phyloP scores from a whole-genome alignment of 2,113 vertebrate species.

The Phodopus roborovskii region DNA sequence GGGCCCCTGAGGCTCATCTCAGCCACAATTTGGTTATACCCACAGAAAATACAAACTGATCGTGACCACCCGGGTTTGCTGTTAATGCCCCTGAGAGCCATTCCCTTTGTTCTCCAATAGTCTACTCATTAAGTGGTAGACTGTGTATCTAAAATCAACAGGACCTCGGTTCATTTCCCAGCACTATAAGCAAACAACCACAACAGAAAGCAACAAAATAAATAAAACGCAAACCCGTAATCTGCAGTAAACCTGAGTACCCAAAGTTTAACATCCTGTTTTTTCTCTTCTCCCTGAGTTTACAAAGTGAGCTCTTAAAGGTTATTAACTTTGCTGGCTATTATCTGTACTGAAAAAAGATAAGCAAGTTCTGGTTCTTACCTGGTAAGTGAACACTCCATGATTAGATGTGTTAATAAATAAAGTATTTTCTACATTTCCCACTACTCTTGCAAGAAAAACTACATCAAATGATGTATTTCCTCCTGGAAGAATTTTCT shows the following conservation, averaged over 20 bases:
- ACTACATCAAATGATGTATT: constrained; percentile 99
- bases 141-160: not conserved
- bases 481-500: constrained; percentile 99
- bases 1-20: not conserved
- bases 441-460: constrained; percentile 98
- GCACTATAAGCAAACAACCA: not conserved
- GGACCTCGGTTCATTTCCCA: not conserved
- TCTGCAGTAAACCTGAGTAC: not conserved
- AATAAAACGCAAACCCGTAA: not conserved
- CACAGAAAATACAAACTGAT: not conserved
- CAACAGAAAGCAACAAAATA: not conserved
- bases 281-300: constrained; percentile 8
- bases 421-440: constrained; percentile 99
- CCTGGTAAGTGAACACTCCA: constrained; percentile 99
- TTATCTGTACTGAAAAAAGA: constrained; percentile 26
- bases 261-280: not conserved
- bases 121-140: constrained; percentile 23
- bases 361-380: constrained; percentile 81
- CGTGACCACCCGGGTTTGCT: not conserved
- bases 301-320: constrained; percentile 7
- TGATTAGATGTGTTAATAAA: constrained; percentile 99
- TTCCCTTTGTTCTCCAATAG: not conserved
- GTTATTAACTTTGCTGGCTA: not conserved
- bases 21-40: not conserved
- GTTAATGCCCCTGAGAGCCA: not conserved